phyloP scores from a whole-genome alignment of 2,888 invertebrate genomes.

The Meta bourneti region DNA sequence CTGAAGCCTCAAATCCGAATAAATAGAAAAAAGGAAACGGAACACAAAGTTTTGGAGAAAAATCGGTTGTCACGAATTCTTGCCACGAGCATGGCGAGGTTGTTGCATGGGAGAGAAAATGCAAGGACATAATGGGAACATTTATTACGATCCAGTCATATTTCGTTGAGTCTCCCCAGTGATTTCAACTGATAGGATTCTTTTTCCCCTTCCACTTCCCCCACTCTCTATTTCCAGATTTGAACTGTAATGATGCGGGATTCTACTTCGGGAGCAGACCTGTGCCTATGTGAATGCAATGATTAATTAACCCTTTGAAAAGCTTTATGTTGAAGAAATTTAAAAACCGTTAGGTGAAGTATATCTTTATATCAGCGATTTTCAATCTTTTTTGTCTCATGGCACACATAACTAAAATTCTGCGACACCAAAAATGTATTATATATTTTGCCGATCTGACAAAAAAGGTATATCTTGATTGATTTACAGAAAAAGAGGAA shows the following conservation, averaged over 20 bases:
- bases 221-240: neutral
- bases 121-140: conserved; percentile 40
- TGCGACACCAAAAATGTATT: too few relatives aligned
- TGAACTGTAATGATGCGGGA: too few relatives aligned
- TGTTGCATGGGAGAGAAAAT: conserved; percentile 48
- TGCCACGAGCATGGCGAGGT: conserved; percentile 31
- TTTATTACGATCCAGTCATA: conserved; percentile 61
- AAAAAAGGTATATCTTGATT: too few relatives aligned
- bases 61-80: conserved; percentile 65
- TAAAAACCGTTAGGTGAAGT: too few relatives aligned
- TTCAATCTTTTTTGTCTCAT: too few relatives aligned
- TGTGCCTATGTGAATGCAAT: too few relatives aligned
- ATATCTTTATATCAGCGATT: too few relatives aligned
- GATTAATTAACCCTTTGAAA: too few relatives aligned
- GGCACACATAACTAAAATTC: too few relatives aligned
- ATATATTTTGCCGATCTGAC: too few relatives aligned
- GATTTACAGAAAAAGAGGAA: neutral
- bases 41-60: conserved; percentile 45
- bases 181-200: conserved; percentile 10
- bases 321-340: too few relatives aligned
- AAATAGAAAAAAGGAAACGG: conserved; percentile 30
- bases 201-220: neutral
- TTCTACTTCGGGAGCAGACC: too few relatives aligned
- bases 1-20: neutral
- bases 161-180: conserved; percentile 47